Evolutionary conservation across 2,113 vertebrate species (phyloP), one percentile per base, ranked within the genome.

Genomic region (Leptobrachium leishanense): DNA sequence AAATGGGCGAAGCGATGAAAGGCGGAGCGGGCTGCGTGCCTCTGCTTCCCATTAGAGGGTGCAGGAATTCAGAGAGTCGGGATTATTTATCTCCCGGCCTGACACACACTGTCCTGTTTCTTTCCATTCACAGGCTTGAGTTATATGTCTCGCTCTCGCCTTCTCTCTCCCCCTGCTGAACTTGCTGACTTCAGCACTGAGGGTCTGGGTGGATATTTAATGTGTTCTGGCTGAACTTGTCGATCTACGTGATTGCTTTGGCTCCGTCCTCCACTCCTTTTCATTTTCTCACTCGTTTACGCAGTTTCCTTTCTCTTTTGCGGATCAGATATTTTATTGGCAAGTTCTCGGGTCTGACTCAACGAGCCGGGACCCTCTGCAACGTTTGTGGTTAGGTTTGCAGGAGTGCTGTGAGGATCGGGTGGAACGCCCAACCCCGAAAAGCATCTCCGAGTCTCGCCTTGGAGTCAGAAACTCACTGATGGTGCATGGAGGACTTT

Each of bases 221-320:
- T 59, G 75, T 40, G 75, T 50, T 77, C 75, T 77, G 75, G 75
- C 75, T 77, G 75, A 77, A 77, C 75, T 44, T 43, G 41, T 43
- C 65, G 13, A 42, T 68, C 65, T 42, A 65, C 57, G 41, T 77
- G 65, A 77, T 77, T 68, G 54, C 68, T 69, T 77, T 77, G 75
- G 75, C 66, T 77, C 65, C 1, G 5, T 42, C 15, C 44, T n/a
- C 43, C 15, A 13, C 15, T 70, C 62, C 39, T 31, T 64, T 39
- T 63, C 10, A 42, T 59, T 72, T 20, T 43, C 42, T 55, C 39
- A 43, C 72, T 12, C 55, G 6, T 54, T 54, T 54, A 15, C 50
- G 2, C 44, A 68, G 2, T 68, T 76, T 76, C 46, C 64, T 68
- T 68, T 77, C 41, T 76, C 40, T 75, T 65, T 64, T 75, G n/a